Conservation (phyloP, 2,797 vertebrate genomes). For the Paratrypauchen microcephalus region DNA sequence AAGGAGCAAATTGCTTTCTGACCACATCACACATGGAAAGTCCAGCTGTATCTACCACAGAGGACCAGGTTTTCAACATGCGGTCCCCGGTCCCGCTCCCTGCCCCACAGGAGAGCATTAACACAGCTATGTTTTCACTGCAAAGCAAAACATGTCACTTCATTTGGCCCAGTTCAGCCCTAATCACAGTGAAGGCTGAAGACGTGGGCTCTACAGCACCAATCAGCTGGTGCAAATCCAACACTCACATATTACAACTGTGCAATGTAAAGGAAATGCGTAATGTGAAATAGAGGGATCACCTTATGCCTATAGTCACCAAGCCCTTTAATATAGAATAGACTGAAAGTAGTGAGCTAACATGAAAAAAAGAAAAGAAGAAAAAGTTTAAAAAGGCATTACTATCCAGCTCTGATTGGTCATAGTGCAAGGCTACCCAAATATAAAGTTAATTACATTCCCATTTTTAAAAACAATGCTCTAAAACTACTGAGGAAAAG, state of each 20-base stretch:
- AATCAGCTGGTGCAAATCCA: conserved; percentile 36
- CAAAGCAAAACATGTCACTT: conserved; percentile 74
- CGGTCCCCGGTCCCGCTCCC: conserved; percentile 12
- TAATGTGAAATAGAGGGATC: not conserved
- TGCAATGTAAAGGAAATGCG: conserved; percentile 19
- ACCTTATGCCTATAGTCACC: not conserved
- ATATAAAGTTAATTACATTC: conserved; percentile 60
- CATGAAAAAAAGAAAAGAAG: not conserved
- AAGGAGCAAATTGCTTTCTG: conserved; percentile 71
- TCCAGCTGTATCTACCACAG: conserved; percentile 42
- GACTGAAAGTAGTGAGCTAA: not conserved
- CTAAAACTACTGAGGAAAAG: conserved; percentile 58
- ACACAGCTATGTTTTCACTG: conserved; percentile 70
- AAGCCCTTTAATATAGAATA: not conserved
- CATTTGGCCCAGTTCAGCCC: conserved; percentile 56
- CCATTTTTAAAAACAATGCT: conserved; percentile 59
- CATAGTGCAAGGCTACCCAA: conserved; percentile 30
- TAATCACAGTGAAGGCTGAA: conserved; percentile 49
- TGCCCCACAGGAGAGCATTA: conserved; percentile 42
- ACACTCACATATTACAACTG: conserved; percentile 26
- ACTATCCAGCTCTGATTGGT: not conserved
- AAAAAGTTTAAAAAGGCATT: not conserved
- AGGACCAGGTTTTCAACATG: conserved; percentile 30
- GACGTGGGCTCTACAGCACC: conserved; percentile 10
- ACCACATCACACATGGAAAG: conserved; percentile 70